These are phyloP conservation scores for Oceanodroma leucorhoa DNA, from an alignment of 2,797 vertebrate species.

Conservation along the genomic window DNA sequence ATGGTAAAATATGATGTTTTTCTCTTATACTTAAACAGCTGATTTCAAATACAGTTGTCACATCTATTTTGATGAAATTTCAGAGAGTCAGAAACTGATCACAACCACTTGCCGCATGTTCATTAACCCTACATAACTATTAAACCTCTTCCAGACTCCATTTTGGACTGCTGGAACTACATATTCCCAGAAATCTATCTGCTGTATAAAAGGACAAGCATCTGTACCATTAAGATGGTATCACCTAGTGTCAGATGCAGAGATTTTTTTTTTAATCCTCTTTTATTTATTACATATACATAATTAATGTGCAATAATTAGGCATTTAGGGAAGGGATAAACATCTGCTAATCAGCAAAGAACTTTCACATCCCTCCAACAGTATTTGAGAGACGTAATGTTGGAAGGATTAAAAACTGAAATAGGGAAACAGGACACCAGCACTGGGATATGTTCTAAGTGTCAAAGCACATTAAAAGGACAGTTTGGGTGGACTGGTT, in stretches of 20 bases:
- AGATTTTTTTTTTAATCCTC: neutral
- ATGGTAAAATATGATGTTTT: neutral
- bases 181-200: neutral
- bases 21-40: neutral
- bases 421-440: neutral
- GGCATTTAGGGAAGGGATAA: neutral
- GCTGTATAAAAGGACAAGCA: neutral
- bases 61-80: neutral
- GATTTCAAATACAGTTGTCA: neutral
- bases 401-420: neutral
- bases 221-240: neutral
- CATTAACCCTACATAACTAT: neutral
- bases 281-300: neutral
- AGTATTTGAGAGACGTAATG: neutral
- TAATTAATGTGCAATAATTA: neutral
- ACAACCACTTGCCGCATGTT: fast-evolving
- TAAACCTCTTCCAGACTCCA: neutral
- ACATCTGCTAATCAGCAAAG: neutral
- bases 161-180: neutral
- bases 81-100: neutral
- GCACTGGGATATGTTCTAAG: neutral
- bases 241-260: neutral
- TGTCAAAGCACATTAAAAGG: neutral
- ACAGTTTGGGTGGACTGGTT: neutral
- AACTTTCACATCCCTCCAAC: neutral